phyloP scores from a whole-genome alignment of 1,140 invertebrate species.

The Drosophila guanche region DNA sequence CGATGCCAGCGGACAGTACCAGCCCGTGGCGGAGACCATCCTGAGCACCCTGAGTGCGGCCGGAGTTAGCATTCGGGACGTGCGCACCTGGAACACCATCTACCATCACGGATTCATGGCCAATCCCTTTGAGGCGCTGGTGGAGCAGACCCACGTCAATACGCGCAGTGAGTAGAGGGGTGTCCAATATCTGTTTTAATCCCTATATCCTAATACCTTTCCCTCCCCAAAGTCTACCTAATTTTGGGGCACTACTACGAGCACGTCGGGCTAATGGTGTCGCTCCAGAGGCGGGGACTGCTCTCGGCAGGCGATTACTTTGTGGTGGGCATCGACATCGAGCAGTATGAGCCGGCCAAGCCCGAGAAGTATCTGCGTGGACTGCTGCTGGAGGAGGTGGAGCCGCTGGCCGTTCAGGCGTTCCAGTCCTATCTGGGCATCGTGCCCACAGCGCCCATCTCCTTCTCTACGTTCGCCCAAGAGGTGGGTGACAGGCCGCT shows the following conservation, averaged over 20 bases:
- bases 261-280: constrained; percentile 92
- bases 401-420: constrained; percentile 80
- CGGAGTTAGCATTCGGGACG: constrained; percentile 88
- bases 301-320: constrained; percentile 89
- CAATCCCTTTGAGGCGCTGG: constrained; percentile 92
- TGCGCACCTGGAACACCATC: constrained; percentile 89
- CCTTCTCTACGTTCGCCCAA: constrained; percentile 90
- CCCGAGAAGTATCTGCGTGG: constrained; percentile 91
- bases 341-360: constrained; percentile 91
- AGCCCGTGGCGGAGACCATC: constrained; percentile 89
- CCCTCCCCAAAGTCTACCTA: constrained; percentile 92
- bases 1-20: constrained; percentile 88
- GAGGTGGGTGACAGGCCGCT: constrained; percentile 77
- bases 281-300: constrained; percentile 91
- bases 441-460: constrained; percentile 87
- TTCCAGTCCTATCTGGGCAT: constrained; percentile 91
- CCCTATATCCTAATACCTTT: not conserved
- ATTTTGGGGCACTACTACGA: constrained; percentile 95
- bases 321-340: constrained; percentile 89
- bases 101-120: constrained; percentile 89
- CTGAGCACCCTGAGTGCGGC: constrained; percentile 87
- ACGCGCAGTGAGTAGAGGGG: constrained; percentile 89
- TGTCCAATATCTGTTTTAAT: not conserved
- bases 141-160: constrained; percentile 90
- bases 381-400: constrained; percentile 87